Base-by-base conservation (phyloP, 2,113 vertebrate genomes). In the Myodes glareolus region DNA sequence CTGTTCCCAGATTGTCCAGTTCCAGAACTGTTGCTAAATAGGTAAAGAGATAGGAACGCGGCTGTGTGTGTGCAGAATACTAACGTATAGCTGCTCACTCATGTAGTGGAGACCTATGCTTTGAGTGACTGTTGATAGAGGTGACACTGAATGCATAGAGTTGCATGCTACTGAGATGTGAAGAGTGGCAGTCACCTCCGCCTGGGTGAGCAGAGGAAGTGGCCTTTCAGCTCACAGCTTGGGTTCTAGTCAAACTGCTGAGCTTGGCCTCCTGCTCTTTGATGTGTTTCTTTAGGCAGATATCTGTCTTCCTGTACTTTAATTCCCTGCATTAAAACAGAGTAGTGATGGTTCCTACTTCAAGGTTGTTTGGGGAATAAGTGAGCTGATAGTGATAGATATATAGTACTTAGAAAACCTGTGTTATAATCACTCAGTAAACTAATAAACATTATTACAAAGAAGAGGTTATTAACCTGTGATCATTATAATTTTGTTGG, bases 41-140 rank as follows among this genome's bases (percentile, higher is more conserved):
- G 61, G 76, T 36, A 16, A 72, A 93, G 81, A 36, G 5, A 84
- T n/a, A 67, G 58, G 19, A 73, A 7, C 19, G 11, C 63, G 75
- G 63, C 58, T 45, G 68, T 67, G 25, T 11, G 1, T 73, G 9
- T 92, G 16, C 50, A 85, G 7, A 88, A 45, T 80, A 31, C 91
- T 90, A 78, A 80, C 70, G 19, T 88, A 0, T 42, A 77, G 42
- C 29, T 93, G 25, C 21, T 76, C 76, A 72, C 39, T 6, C 6
- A 25, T 67, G 14, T 8, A 6, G 58, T 55, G 21, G 85, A 70
- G 42, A 45, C 47, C 10, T 77, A 39, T 47, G 55, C 73, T 78
- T 63, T 94, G 67, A 94, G 14, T 68, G 67, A 47, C 45, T 94
- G 31, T 36, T 92, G 81, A 47, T 77, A 58, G 78, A 97, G n/a